phyloP scores from a whole-genome alignment of 2,113 vertebrate genomes.

The Lophura nycthemera region DNA sequence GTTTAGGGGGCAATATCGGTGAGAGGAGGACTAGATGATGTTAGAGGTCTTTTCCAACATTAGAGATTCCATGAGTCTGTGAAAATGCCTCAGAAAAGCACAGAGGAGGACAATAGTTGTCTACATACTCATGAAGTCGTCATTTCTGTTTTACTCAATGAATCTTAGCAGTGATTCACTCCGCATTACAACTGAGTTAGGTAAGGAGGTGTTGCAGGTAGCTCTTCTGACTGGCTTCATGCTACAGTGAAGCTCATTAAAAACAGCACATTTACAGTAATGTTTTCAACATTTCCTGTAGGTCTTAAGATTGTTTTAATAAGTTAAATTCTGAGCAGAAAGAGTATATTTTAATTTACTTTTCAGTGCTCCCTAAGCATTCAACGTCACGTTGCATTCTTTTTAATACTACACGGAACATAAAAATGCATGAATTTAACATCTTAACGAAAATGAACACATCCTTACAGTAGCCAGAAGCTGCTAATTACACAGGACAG shows the following conservation, averaged over 20 bases:
- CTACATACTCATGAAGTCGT: neutral
- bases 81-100: neutral
- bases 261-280: constrained; percentile 12
- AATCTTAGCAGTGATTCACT: neutral
- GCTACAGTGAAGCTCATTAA: constrained; percentile 27
- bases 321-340: neutral
- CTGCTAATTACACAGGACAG: neutral
- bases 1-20: too few relatives aligned
- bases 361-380: neutral
- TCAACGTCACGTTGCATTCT: neutral
- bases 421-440: neutral
- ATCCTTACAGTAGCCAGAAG: neutral
- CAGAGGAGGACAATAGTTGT: neutral
- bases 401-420: neutral
- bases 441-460: neutral
- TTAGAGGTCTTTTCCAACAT: too few relatives aligned
- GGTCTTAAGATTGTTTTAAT: neutral
- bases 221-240: neutral
- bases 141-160: neutral
- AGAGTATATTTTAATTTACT: constrained; percentile 16
- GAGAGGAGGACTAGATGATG: too few relatives aligned
- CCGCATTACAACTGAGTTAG: neutral
- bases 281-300: constrained; percentile 13
- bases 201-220: constrained; percentile 27
- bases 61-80: too few relatives aligned